phyloP scores from a whole-genome alignment of 2,888 invertebrate genomes.

The Erannis defoliaria region DNA sequence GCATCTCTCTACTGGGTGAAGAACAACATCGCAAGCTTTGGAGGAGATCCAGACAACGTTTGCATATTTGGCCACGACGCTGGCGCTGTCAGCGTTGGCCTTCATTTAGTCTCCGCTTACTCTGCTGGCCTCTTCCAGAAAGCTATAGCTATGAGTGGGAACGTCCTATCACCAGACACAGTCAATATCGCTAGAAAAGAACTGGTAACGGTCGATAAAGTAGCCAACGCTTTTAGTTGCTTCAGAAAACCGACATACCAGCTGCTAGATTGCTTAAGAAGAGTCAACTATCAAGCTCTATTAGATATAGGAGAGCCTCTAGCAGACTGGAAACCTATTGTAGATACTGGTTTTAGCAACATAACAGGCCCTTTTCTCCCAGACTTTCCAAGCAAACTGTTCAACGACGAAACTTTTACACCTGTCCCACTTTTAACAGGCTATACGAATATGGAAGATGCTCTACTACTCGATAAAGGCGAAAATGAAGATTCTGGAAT shows the following conservation, averaged over 20 bases:
- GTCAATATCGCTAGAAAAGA: conserved; percentile 89
- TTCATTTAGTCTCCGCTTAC: conserved; percentile 90
- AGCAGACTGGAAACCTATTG: conserved; percentile 91
- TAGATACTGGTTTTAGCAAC: conserved; percentile 91
- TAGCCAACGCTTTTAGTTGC: conserved; percentile 90
- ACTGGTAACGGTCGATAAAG: conserved; percentile 86
- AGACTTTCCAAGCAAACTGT: conserved; percentile 88
- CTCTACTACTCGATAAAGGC: conserved; percentile 87
- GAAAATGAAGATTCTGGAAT: conserved; percentile 87
- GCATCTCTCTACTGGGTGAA: conserved; percentile 93
- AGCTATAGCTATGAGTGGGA: conserved; percentile 94
- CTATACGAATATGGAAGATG: conserved; percentile 94
- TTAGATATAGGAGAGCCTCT: conserved; percentile 88
- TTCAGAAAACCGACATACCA: conserved; percentile 88
- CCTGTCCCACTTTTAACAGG: conserved; percentile 92
- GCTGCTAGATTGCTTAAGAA: conserved; percentile 90
- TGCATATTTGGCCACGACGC: conserved; percentile 93
- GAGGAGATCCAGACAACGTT: conserved; percentile 91
- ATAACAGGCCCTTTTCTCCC: conserved; percentile 89
- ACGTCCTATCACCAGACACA: conserved; percentile 87
- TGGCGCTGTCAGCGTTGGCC: conserved; percentile 92
- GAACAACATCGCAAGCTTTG: conserved; percentile 90
- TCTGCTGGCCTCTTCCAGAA: conserved; percentile 90
- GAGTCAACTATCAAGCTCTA: conserved; percentile 87
- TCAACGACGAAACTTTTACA: conserved; percentile 87